Percentiles rank a stretch among this genome's conserved stretches.
Evolutionary conservation across 2,113 vertebrate species (phyloP).

Genomic region (Hydrochoerus hydrochaeris): DNA sequence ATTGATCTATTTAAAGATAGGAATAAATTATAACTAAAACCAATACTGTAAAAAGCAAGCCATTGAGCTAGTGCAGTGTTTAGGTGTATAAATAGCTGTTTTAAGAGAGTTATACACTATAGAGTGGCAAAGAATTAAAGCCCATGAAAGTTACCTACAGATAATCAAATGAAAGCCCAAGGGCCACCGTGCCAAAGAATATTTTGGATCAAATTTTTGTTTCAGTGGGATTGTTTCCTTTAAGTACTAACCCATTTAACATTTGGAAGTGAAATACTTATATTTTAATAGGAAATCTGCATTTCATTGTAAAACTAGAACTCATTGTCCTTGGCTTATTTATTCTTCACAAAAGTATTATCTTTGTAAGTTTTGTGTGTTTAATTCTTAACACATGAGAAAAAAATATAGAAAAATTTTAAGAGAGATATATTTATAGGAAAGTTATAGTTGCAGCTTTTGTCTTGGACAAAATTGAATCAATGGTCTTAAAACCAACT

Average conservation of each 20-base stretch:
- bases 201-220: constrained; percentile 9
- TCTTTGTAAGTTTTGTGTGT: constrained; percentile 19
- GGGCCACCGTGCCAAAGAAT: constrained; percentile 1
- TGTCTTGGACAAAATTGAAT: neutral
- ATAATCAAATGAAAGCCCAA: constrained; percentile 40
- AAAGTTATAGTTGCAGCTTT: neutral
- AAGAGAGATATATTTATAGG: neutral
- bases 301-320: constrained; percentile 62
- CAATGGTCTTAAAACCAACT: neutral
- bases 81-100: constrained; percentile 10
- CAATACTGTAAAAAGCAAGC: neutral
- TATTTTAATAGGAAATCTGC: constrained; percentile 55
- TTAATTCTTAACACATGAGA: constrained; percentile 46
- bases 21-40: constrained; percentile 5
- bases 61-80: neutral
- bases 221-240: constrained; percentile 41
- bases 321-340: constrained; percentile 14
- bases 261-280: constrained; percentile 60
- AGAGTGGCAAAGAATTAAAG: neutral
- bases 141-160: neutral
- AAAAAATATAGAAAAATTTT: neutral
- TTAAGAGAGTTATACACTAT: neutral
- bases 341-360: constrained; percentile 34
- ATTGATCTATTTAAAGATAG: constrained; percentile 15
- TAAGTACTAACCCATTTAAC: constrained; percentile 45